A percentile compares a stretch with the other conserved stretches of the same genome.
These are phyloP conservation scores for Monopis laevigella DNA, from an alignment of 2,888 invertebrate species.

Conservation along the genomic window DNA sequence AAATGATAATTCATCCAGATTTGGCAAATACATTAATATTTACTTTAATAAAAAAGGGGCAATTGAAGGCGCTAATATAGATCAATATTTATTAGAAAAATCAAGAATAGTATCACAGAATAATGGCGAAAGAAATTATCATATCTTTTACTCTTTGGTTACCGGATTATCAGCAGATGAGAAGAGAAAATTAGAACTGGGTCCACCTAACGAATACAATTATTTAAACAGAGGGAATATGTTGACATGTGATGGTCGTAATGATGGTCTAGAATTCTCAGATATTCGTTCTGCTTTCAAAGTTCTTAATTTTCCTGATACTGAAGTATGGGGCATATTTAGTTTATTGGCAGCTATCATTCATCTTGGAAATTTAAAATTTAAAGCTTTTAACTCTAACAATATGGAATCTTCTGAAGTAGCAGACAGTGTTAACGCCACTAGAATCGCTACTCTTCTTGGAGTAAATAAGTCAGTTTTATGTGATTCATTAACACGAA, in stretches of 20 bases:
- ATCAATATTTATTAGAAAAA: slow-evolving; percentile 95
- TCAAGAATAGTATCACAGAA: slow-evolving; percentile 92
- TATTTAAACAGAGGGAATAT: slow-evolving; percentile 85
- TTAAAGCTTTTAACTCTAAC: slow-evolving; percentile 76
- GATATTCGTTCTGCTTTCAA: slow-evolving; percentile 94
- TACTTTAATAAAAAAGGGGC: slow-evolving; percentile 83
- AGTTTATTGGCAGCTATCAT: slow-evolving; percentile 87
- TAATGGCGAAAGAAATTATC: slow-evolving; percentile 92
- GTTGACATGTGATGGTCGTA: slow-evolving; percentile 80
- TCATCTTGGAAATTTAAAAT: slow-evolving; percentile 91
- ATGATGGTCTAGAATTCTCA: slow-evolving; percentile 86
- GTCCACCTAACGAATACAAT: slow-evolving; percentile 76
- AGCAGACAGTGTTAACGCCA: slow-evolving; percentile 73
- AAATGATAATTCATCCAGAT: slow-evolving; percentile 96
- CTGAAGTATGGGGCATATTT: slow-evolving; percentile 86
- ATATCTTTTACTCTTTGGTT: slow-evolving; percentile 93
- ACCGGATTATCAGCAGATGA: slow-evolving; percentile 84
- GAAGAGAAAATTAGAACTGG: slow-evolving; percentile 79
- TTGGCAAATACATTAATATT: slow-evolving; percentile 95
- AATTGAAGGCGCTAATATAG: slow-evolving; percentile 94
- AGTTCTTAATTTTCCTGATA: slow-evolving; percentile 85
- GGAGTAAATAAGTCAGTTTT: slow-evolving; percentile 77
- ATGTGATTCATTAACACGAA: slow-evolving; percentile 83
- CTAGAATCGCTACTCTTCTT: slow-evolving; percentile 75
- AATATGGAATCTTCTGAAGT: slow-evolving; percentile 92